A percentile compares a stretch with the other conserved stretches of the same genome.
Evolutionary conservation across 2,888 invertebrate genomes (phyloP).

Genomic region (Leucozona laternaria): DNA sequence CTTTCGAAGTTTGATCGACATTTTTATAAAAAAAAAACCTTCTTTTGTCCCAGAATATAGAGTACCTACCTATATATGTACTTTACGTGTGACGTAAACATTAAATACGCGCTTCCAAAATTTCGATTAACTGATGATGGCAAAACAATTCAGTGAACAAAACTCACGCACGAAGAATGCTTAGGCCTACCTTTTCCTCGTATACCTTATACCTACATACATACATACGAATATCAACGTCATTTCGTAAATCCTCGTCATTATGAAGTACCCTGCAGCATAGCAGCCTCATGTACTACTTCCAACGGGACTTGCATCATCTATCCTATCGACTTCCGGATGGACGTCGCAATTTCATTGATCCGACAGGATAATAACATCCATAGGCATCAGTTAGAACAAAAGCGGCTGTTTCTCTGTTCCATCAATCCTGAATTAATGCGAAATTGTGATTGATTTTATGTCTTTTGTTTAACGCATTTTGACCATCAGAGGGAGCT

Average conservation of each 20-base stretch:
- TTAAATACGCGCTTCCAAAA: not conserved
- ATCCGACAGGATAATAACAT: slow-evolving; percentile 28
- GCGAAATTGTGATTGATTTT: slow-evolving; percentile 54
- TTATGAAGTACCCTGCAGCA: not conserved
- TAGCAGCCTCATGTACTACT: not conserved
- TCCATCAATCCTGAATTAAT: slow-evolving; percentile 5
- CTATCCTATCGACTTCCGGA: slow-evolving; percentile 21
- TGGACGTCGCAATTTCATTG: slow-evolving; percentile 50
- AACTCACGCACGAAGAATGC: slow-evolving; percentile 15
- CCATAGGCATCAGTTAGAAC: slow-evolving; percentile 5
- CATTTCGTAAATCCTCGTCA: not conserved
- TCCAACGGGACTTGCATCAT: slow-evolving; percentile 3
- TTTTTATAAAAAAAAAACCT: not conserved
- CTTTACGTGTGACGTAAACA: not conserved
- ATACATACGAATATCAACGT: not conserved
- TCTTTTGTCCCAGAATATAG: not conserved
- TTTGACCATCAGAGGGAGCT: slow-evolving; percentile 18
- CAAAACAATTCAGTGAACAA: slow-evolving; percentile 6
- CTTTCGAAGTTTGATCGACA: too few relatives aligned
- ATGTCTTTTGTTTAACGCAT: slow-evolving; percentile 53
- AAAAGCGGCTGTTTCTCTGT: slow-evolving; percentile 9
- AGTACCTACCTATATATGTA: too few relatives aligned
- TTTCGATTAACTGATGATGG: slow-evolving; percentile 1
- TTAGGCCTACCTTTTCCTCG: not conserved
- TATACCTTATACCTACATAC: not conserved